Evolutionary conservation across 2,888 invertebrate species (phyloP).

Genomic region (Eupithecia tripunctaria): DNA sequence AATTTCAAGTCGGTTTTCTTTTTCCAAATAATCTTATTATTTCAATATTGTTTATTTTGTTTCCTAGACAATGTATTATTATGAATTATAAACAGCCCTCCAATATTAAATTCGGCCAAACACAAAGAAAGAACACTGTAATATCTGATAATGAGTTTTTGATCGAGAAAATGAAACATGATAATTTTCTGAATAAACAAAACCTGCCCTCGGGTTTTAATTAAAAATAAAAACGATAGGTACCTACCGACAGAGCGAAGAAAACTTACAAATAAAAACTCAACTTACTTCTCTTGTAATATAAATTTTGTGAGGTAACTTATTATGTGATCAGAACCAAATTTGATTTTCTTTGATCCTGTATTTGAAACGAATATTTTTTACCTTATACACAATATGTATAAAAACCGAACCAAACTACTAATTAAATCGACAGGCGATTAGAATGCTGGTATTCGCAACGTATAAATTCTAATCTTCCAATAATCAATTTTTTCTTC

Average conservation of each 20-base stretch:
- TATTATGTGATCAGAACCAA: not conserved
- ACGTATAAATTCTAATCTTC: no score
- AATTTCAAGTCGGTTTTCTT: no score
- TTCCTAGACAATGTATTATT: no score
- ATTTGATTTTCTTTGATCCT: not conserved
- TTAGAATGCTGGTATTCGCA: not conserved
- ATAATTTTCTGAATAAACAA: not conserved
- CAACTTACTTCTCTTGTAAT: not conserved
- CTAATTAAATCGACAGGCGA: not conserved
- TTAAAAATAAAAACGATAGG: slow-evolving; percentile 3
- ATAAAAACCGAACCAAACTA: not conserved
- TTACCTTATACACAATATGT: not conserved
- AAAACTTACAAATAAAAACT: not conserved
- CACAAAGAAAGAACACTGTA: not conserved
- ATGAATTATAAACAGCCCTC: not conserved
- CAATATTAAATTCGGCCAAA: not conserved
- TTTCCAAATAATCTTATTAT: no score
- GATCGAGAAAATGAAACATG: not conserved
- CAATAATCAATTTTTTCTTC: no score
- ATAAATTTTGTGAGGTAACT: not conserved
- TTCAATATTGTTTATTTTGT: not conserved
- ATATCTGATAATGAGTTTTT: not conserved
- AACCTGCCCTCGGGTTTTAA: not conserved
- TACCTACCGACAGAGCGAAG: not conserved
- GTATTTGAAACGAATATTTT: not conserved